Evolutionary conservation across 2,797 vertebrate genomes (phyloP).

Genomic region (Enteromius mattozi): DNA sequence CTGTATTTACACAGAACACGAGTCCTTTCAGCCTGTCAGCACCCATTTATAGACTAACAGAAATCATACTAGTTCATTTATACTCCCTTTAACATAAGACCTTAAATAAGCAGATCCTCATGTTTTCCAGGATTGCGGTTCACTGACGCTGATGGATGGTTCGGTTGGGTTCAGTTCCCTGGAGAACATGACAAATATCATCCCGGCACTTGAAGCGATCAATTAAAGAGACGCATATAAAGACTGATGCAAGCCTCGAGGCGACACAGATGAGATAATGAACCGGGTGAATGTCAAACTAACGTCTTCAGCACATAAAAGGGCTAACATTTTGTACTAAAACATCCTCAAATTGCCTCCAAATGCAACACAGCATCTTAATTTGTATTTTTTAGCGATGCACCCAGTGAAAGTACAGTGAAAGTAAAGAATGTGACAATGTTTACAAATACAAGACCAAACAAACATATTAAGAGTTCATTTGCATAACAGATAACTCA

Average conservation of each 20-base stretch:
- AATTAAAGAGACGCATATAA: slow-evolving; percentile 22
- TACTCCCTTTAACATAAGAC: neutral
- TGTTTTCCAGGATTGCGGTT: neutral
- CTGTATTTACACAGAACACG: neutral
- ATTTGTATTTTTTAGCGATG: too few relatives aligned
- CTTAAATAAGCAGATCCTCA: neutral
- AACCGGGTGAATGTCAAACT: neutral
- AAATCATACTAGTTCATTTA: neutral
- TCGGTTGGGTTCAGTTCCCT: neutral
- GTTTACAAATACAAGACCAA: too few relatives aligned
- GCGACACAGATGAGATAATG: neutral
- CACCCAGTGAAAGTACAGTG: too few relatives aligned
- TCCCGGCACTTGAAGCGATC: neutral
- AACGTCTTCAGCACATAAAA: neutral
- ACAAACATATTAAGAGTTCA: too few relatives aligned
- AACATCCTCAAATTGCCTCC: neutral
- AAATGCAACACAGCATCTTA: neutral
- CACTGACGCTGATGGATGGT: neutral
- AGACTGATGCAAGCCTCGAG: neutral
- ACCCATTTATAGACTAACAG: neutral
- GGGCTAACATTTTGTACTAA: neutral
- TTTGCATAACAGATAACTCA: too few relatives aligned
- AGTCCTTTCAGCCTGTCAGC: neutral
- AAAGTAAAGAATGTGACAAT: too few relatives aligned
- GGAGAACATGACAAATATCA: neutral